These are phyloP conservation scores for Canis aureus DNA, from an alignment of 2,113 vertebrate genomes.

Conservation along the genomic window DNA sequence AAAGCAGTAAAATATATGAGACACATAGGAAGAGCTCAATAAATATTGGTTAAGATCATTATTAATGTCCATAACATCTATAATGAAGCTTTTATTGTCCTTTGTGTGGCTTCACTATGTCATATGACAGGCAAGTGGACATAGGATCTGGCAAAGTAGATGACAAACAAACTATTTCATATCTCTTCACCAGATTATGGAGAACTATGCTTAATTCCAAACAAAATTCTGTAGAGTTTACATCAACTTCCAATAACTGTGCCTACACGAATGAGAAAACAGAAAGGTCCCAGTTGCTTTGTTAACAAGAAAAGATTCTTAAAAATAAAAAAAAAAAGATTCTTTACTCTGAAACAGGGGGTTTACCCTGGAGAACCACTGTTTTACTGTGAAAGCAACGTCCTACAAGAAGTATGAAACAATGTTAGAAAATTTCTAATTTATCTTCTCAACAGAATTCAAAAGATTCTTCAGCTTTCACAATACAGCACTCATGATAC, in stretches of 20 bases:
- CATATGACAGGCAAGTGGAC: background rate
- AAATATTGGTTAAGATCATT: background rate
- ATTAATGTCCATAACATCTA: background rate
- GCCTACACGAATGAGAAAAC: background rate
- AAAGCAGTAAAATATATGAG: background rate
- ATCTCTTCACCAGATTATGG: background rate
- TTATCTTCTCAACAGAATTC: background rate
- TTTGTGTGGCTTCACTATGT: background rate
- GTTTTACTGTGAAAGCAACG: background rate
- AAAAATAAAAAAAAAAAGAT: no score
- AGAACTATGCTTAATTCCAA: background rate
- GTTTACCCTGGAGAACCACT: background rate
- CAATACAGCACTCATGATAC: background rate
- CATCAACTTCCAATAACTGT: background rate
- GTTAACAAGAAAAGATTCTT: background rate
- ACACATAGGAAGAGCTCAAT: background rate
- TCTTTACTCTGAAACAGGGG: background rate
- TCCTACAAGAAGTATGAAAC: background rate
- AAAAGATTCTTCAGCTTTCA: background rate
- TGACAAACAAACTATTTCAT: background rate
- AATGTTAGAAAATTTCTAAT: background rate
- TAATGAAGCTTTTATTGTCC: background rate
- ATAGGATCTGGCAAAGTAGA: background rate
- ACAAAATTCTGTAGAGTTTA: background rate
- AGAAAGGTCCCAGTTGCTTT: background rate